phyloP scores from a whole-genome alignment of 2,113 vertebrate species.

The Mus spicilegus region DNA sequence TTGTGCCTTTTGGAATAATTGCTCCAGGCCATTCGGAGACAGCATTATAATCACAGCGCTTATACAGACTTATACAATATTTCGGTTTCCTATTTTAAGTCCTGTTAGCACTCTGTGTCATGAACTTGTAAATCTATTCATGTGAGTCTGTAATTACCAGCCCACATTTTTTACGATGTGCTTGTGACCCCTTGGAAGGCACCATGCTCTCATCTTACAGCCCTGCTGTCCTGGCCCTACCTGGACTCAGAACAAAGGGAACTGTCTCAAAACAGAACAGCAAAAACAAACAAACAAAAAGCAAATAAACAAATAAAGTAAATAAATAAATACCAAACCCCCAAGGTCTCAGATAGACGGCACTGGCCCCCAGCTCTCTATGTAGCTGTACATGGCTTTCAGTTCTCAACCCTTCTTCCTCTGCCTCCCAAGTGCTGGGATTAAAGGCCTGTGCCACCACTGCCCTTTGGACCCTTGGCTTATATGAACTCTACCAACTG shows the following conservation, averaged over 20 bases:
- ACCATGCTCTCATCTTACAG: neutral
- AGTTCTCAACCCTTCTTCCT: neutral
- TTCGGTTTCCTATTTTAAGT: slow-evolving; percentile 59
- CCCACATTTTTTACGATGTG: neutral
- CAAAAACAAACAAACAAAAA: neutral
- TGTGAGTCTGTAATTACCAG: slow-evolving; percentile 7
- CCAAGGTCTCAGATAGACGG: neutral
- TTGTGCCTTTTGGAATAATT: slow-evolving; percentile 76
- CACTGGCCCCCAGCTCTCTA: neutral
- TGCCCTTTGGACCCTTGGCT: neutral
- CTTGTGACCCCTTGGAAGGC: neutral
- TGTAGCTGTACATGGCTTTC: neutral
- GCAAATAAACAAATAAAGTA: too few species aligned
- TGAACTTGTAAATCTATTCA: slow-evolving; percentile 22
- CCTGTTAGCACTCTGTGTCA: neutral
- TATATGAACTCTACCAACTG: neutral
- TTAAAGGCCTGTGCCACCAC: too few species aligned
- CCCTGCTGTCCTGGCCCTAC: neutral
- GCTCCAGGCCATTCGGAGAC: slow-evolving; percentile 67
- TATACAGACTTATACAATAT: slow-evolving; percentile 57
- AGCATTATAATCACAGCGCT: slow-evolving; percentile 65
- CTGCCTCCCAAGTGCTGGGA: neutral
- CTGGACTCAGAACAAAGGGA: neutral
- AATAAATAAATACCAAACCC: too few species aligned
- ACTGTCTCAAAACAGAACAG: neutral